A percentile compares a stretch with the other conserved stretches of the same genome.
These are phyloP conservation scores for Sinotaia quadrata DNA, from an alignment of 2,888 invertebrate species.

Conservation along the genomic window DNA sequence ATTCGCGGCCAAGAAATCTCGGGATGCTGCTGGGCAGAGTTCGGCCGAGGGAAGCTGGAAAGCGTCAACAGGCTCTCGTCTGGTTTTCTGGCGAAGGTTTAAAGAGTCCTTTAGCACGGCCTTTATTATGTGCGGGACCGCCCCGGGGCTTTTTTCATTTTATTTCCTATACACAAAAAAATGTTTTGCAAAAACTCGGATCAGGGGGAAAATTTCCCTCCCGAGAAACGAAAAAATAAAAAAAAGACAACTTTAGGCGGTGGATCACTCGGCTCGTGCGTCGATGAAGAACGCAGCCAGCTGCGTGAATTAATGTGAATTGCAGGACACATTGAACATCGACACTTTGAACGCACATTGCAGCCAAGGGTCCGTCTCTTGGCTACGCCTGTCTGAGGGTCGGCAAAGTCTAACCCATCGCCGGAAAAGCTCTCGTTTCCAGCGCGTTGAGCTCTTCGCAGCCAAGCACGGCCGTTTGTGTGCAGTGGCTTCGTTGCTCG, in stretches of 20 bases:
- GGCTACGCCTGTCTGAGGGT: slow-evolving; percentile 71
- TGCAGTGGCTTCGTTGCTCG: slow-evolving; percentile 6
- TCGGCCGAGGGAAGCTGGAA: not conserved
- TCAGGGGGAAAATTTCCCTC: not conserved
- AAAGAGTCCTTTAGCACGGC: too few species aligned
- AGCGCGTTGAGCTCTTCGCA: slow-evolving; percentile 7
- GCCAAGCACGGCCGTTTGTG: not conserved
- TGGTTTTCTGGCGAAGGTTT: slow-evolving; percentile 7
- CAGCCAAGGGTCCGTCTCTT: slow-evolving; percentile 73
- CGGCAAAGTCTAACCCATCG: slow-evolving; percentile 38
- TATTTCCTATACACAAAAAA: too few species aligned
- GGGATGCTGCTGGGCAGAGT: not conserved
- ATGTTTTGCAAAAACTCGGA: too few species aligned
- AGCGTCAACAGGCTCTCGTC: not conserved
- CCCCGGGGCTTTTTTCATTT: too few species aligned
- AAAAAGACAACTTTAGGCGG: slow-evolving; percentile 42
- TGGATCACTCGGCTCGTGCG: slow-evolving; percentile 78
- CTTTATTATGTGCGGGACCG: too few species aligned
- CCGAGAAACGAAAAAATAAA: not conserved
- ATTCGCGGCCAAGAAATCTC: not conserved
- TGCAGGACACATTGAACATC: slow-evolving; percentile 76
- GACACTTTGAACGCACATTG: slow-evolving; percentile 79
- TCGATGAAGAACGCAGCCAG: slow-evolving; percentile 78
- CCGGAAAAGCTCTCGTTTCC: slow-evolving; percentile 7
- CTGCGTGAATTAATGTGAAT: slow-evolving; percentile 74